Evolutionary conservation across 2,113 vertebrate species (phyloP).

Genomic region (Dunckerocampus dactyliophorus): DNA sequence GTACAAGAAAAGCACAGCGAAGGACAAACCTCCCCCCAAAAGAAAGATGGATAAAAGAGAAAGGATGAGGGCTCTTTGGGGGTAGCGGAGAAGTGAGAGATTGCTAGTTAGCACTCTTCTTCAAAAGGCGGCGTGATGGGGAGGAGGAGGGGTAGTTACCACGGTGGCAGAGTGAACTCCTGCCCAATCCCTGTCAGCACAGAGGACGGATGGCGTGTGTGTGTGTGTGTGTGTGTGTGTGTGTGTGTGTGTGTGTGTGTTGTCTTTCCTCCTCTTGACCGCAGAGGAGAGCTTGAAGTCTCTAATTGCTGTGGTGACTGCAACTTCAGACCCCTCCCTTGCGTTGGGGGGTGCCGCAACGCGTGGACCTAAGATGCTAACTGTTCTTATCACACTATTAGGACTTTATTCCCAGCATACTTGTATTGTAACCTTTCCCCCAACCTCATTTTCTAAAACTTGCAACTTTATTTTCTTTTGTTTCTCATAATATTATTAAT

Average conservation of each 20-base stretch:
- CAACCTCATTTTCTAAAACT: no score
- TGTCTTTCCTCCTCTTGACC: constrained; percentile 46
- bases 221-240: no score
- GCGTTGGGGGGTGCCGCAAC: constrained; percentile 19
- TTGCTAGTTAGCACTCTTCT: constrained; percentile 50
- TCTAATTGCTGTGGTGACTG: constrained; percentile 65
- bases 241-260: no score
- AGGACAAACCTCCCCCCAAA: constrained; percentile 37
- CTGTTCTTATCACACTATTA: no score
- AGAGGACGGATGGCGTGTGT: constrained; percentile 21
- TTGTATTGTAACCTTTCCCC: no score
- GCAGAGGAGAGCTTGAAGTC: constrained; percentile 58
- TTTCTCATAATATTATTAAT: no score
- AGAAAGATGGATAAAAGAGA: constrained; percentile 28
- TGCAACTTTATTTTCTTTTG: no score
- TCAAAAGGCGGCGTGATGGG: constrained; percentile 37
- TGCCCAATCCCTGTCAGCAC: constrained; percentile 55
- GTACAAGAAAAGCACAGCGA: constrained; percentile 21
- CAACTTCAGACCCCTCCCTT: constrained; percentile 51
- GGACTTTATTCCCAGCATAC: no score
- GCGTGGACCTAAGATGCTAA: no score
- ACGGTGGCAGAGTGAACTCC: constrained; percentile 58
- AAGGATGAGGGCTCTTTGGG: constrained; percentile 19
- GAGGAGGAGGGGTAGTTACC: constrained; percentile 48
- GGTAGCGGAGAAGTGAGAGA: constrained; percentile 20